phyloP scores from a whole-genome alignment of 2,113 vertebrate species.

The Panthera tigris region DNA sequence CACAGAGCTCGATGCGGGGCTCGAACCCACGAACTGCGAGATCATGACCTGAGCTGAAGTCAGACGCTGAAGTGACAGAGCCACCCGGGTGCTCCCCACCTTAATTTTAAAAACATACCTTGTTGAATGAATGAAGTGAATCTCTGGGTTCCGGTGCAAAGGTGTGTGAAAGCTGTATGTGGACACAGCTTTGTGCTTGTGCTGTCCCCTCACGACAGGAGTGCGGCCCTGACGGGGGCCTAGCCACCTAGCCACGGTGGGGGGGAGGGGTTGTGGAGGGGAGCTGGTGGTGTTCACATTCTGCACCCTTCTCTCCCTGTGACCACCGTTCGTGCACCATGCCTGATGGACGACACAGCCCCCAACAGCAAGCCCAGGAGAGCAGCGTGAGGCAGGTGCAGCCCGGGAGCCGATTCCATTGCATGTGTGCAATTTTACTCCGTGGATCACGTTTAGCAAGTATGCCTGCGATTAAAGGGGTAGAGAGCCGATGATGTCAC shows the following conservation, averaged over 20 bases:
- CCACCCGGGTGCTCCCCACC: too few relatives aligned
- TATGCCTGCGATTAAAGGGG: neutral
- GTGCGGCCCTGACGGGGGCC: fast-evolving
- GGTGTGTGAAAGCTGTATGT: neutral
- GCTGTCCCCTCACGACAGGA: neutral
- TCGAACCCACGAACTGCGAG: too few relatives aligned
- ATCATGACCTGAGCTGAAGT: too few relatives aligned
- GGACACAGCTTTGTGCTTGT: too few relatives aligned
- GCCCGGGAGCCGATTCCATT: neutral
- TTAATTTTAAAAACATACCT: neutral
- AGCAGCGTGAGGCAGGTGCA: fast-evolving
- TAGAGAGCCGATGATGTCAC: neutral
- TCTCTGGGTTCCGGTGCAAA: neutral
- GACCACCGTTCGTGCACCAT: fast-evolving
- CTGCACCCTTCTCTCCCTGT: neutral
- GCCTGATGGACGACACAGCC: fast-evolving
- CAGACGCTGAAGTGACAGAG: too few relatives aligned
- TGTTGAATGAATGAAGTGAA: neutral
- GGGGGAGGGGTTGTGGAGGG: fast-evolving
- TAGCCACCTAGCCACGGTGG: neutral
- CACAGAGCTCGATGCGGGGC: too few relatives aligned
- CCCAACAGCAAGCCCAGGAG: neutral
- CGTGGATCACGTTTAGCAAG: neutral
- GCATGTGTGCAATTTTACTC: too few relatives aligned
- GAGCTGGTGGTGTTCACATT: neutral